phyloP scores from a whole-genome alignment of 2,113 vertebrate species.

The Salminus brasiliensis region DNA sequence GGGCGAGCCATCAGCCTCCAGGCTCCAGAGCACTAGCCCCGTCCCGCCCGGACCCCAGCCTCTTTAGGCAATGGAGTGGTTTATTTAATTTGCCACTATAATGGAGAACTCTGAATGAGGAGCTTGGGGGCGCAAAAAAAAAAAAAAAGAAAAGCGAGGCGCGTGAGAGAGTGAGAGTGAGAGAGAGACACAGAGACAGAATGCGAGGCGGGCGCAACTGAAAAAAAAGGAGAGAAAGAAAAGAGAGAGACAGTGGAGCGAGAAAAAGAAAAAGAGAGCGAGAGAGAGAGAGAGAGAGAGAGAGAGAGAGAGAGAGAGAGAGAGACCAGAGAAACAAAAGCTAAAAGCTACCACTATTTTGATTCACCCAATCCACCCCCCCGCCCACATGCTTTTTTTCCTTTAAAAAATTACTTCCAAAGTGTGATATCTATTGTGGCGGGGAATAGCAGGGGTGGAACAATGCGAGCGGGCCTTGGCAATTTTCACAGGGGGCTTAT shows the following conservation, averaged over 20 bases:
- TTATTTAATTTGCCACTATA: slow-evolving; percentile 99
- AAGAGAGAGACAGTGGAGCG: slow-evolving; percentile 29
- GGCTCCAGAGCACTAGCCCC: slow-evolving; percentile 59
- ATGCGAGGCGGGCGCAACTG: slow-evolving; percentile 64
- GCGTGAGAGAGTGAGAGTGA: slow-evolving; percentile 60
- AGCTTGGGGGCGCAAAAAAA: slow-evolving; percentile 75
- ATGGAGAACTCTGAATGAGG: slow-evolving; percentile 93
- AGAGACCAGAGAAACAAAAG: slow-evolving; percentile 88
- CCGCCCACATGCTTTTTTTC: slow-evolving; percentile 50
- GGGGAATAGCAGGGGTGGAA: slow-evolving; percentile 87
- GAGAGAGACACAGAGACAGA: slow-evolving; percentile 65
- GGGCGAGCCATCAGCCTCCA: neutral
- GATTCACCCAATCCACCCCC: slow-evolving; percentile 81
- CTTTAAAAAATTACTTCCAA: slow-evolving; percentile 95
- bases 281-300: slow-evolving; percentile 72
- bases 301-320: too few species aligned
- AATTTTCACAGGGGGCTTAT: slow-evolving; percentile 91
- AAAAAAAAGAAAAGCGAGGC: slow-evolving; percentile 43
- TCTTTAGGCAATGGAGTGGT: slow-evolving; percentile 87
- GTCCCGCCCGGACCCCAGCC: slow-evolving; percentile 78
- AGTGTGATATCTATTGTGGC: slow-evolving; percentile 96
- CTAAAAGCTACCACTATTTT: slow-evolving; percentile 97
- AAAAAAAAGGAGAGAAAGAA: slow-evolving; percentile 31
- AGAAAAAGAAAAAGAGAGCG: slow-evolving; percentile 24
- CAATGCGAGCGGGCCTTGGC: slow-evolving; percentile 91